These are phyloP conservation scores for Sycophila sp. DNA, from an alignment of 1,140 invertebrate genomes.

Conservation along the genomic window DNA sequence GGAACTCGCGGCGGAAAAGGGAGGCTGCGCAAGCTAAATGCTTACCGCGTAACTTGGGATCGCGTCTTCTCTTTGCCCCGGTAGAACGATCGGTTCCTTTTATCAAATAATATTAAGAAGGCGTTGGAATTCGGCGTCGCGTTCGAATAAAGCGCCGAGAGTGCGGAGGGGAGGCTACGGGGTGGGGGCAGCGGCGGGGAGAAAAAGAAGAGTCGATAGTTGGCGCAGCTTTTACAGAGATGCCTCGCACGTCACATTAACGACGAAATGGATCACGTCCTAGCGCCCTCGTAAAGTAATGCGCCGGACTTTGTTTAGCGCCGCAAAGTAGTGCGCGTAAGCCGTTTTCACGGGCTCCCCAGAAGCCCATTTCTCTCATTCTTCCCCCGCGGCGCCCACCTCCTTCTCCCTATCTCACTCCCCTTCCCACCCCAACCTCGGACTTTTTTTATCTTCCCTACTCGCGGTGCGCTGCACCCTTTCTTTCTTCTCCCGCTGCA, in stretches of 20 bases:
- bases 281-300: conserved; percentile 56
- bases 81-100: too few species aligned
- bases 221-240: conserved; percentile 48
- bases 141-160: not conserved
- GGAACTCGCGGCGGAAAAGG: too few species aligned
- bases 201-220: conserved; percentile 13
- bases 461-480: not conserved
- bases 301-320: conserved; percentile 55
- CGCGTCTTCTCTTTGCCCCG: too few species aligned
- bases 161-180: not conserved
- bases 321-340: conserved; percentile 48
- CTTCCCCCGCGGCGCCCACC: not conserved
- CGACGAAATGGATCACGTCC: conserved; percentile 56
- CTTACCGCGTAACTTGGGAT: too few species aligned
- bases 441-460: too few species aligned
- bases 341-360: conserved; percentile 38
- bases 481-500: not conserved
- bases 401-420: too few species aligned
- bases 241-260: conserved; percentile 52
- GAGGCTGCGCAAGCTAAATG: too few species aligned
- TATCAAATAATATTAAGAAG: too few species aligned
- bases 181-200: conserved; percentile 17
- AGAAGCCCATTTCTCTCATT: conserved; percentile 25
- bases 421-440: too few species aligned
- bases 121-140: too few species aligned